phyloP scores from a whole-genome alignment of 2,113 vertebrate species.

The Promerops cafer region DNA sequence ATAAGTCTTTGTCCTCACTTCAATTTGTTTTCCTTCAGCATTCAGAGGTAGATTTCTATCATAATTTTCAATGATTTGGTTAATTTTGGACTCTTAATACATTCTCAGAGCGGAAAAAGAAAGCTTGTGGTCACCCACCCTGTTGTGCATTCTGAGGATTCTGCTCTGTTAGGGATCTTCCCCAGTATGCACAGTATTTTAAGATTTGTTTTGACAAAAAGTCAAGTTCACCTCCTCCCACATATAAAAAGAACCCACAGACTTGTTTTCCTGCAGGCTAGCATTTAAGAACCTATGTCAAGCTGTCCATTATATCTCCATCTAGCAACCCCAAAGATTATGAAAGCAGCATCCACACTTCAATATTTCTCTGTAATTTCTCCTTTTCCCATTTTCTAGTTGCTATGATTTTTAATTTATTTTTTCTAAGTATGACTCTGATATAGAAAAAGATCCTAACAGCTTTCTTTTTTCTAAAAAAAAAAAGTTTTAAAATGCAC shows the following conservation, averaged over 20 bases:
- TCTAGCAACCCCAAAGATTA: not conserved
- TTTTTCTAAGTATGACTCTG: not conserved
- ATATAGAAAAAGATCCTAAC: not conserved
- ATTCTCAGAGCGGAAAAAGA: not conserved
- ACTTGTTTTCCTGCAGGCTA: not conserved
- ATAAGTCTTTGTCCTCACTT: not conserved
- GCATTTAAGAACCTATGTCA: not conserved
- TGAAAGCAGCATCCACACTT: not conserved
- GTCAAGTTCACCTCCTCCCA: not conserved
- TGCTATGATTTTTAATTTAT: not conserved
- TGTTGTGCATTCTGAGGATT: not conserved
- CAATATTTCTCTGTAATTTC: not conserved
- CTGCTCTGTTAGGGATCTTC: not conserved
- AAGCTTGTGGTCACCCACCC: rapidly evolving
- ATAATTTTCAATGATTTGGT: not conserved
- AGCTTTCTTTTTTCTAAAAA: not conserved
- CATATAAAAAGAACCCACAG: not conserved
- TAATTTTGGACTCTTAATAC: not conserved
- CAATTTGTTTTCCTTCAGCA: not conserved
- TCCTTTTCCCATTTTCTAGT: not conserved
- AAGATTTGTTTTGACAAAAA: not conserved
- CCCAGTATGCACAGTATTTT: not conserved
- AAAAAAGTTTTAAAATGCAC: no score
- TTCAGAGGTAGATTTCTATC: not conserved
- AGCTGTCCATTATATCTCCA: not conserved